Base-by-base conservation (phyloP, 2,888 invertebrate genomes). In the Matsumyia berberina region DNA sequence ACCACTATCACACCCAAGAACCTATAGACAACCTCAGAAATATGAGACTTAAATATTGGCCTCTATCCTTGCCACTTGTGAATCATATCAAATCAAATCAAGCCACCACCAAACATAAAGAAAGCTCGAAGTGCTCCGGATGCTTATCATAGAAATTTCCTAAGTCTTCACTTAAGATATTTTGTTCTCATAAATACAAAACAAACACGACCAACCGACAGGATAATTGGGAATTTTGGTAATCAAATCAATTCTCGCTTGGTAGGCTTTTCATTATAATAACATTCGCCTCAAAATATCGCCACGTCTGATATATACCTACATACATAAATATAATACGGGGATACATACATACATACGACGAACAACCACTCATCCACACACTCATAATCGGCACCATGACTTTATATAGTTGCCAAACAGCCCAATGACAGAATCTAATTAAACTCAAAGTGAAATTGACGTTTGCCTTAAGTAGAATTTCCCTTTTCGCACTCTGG, bases 401-500 rank as follows among this genome's bases (percentile, higher is more conserved):
- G 51, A 8, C 64, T 64, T 64, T 31, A 17, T 57, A 17, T 35
- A 39, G 66, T 49, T 64, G 55, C 42, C 42, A 57, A 79, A 66
- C 12, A 29, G 15, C 60, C 37, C 19, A 39, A 53, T 39, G 80
- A 42, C 12, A 31, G 39, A 76, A 76, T 74, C 67, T 80, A 80
- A 74, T 80, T 62, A 60, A 80, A 80, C 49, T 80, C 29, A 69
- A 62, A 53, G 53, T 44, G 42, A 44, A 55, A 72, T 53, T 70
- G 70, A 70, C 58, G 24, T 57, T 72, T 15, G 58, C 17, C 67
- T 55, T n/a, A 67, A 60, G 60, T 24, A 35, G n/a, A 55, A 46
- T 15, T 53, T 29, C 8, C 60, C 44, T 62, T 39, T 31, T 19
- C 11, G 31, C 35, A 29, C 24, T 58, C 58, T 24, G 24, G 1